A percentile compares a stretch with the other conserved stretches of the same genome.
Conservation (phyloP, 2,888 invertebrate genomes). For the Deroplatys truncata region DNA sequence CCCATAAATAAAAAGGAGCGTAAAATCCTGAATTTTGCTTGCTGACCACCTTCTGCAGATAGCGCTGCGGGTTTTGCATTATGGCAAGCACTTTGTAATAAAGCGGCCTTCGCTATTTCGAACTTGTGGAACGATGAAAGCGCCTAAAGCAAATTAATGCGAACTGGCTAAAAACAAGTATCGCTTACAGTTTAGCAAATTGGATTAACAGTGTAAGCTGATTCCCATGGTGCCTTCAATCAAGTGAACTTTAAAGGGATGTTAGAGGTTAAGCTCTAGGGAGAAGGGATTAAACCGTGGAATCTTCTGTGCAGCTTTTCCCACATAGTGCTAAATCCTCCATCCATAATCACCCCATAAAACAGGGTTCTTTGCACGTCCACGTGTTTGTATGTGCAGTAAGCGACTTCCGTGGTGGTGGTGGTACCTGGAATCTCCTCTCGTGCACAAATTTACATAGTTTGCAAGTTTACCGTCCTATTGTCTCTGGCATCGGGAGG, state of each 20-base stretch:
- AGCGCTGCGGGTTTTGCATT: no score
- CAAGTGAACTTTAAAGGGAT: background rate
- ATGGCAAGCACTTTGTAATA: background rate
- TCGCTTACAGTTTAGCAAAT: background rate
- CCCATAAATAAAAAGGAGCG: no score
- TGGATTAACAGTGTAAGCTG: background rate
- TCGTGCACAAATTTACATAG: background rate
- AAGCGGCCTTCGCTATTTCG: background rate
- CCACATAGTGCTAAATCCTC: background rate
- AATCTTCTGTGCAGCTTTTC: background rate
- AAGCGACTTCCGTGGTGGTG: background rate
- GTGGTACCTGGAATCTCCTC: background rate
- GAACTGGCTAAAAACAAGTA: background rate
- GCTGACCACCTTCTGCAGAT: no score
- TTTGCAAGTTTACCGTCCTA: background rate
- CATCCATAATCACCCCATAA: background rate
- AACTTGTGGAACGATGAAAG: background rate
- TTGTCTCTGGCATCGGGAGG: background rate
- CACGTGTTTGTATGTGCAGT: background rate
- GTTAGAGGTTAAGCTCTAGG: background rate
- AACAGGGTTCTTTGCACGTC: background rate
- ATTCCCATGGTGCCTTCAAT: background rate
- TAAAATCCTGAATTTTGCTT: no score
- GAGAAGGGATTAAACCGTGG: background rate
- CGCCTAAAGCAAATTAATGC: background rate